phyloP scores from a whole-genome alignment of 2,113 vertebrate genomes.

The Mesoclemmys tuberculata region DNA sequence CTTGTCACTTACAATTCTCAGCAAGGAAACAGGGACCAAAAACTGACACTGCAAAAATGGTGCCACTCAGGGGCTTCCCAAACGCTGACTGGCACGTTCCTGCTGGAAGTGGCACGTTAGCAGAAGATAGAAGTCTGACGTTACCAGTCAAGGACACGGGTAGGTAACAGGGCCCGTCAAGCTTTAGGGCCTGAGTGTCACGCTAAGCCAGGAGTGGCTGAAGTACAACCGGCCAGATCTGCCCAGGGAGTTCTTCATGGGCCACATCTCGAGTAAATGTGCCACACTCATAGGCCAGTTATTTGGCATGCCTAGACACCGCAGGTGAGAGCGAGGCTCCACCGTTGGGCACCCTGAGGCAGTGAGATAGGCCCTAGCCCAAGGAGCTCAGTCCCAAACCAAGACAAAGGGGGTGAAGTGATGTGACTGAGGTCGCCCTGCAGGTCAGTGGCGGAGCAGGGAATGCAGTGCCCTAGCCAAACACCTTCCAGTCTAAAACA shows the following conservation, averaged over 20 bases:
- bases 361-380: background rate
- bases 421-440: background rate
- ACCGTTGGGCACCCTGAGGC: background rate
- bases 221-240: rapidly evolving
- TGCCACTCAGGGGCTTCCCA: background rate
- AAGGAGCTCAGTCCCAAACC: background rate
- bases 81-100: rapidly evolving
- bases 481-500: background rate
- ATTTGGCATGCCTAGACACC: background rate
- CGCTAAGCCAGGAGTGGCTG: background rate
- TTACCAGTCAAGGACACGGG: rapidly evolving
- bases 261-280: no score
- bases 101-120: background rate
- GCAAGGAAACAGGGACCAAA: background rate
- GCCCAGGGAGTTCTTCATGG: background rate
- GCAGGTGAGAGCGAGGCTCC: background rate
- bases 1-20: background rate
- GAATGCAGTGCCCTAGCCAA: background rate
- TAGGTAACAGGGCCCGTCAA: rapidly evolving
- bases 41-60: background rate
- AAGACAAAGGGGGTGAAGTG: background rate
- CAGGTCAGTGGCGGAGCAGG: background rate
- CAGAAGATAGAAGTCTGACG: rapidly evolving
- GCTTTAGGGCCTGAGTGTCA: rapidly evolving
- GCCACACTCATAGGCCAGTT: no score